Conservation (phyloP, 2,888 invertebrate genomes). For the Tenthredo livida region DNA sequence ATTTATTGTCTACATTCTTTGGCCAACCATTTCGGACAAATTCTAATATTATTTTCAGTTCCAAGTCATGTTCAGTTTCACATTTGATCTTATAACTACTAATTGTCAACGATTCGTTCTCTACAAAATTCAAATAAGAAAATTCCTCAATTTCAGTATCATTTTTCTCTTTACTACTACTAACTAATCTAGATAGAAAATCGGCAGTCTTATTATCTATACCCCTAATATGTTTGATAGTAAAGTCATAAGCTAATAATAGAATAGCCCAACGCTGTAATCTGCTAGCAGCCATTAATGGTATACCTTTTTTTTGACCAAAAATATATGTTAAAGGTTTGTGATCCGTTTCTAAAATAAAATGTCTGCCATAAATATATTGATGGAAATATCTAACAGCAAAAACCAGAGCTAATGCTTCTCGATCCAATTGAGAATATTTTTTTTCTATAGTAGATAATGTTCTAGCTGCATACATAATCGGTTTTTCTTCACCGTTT, state of each 20-base stretch:
- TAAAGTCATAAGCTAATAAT: slow-evolving; percentile 60
- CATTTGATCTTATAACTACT: background rate
- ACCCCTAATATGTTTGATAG: slow-evolving; percentile 53
- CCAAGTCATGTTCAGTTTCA: background rate
- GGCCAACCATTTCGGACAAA: slow-evolving; percentile 10
- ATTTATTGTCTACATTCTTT: background rate
- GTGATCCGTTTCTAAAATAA: slow-evolving; percentile 59
- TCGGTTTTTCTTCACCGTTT: slow-evolving; percentile 60
- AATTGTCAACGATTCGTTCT: background rate
- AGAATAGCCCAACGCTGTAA: slow-evolving; percentile 62
- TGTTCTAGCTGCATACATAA: slow-evolving; percentile 60
- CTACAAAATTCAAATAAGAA: slow-evolving; percentile 25
- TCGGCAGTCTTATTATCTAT: slow-evolving; percentile 19
- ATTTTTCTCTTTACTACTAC: background rate
- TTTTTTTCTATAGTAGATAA: slow-evolving; percentile 60
- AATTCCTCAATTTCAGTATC: background rate
- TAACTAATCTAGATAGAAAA: background rate
- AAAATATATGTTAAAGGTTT: slow-evolving; percentile 60
- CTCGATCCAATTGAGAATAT: slow-evolving; percentile 64
- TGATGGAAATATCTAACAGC: slow-evolving; percentile 63
- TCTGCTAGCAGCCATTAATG: slow-evolving; percentile 58
- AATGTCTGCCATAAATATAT: slow-evolving; percentile 62
- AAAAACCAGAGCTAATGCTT: slow-evolving; percentile 65
- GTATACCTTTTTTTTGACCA: slow-evolving; percentile 60
- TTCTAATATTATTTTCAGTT: background rate